A percentile compares a stretch with the other conserved stretches of the same genome.
Evolutionary conservation across 2,888 invertebrate species (phyloP).

Genomic region (Lottia gigantea): DNA sequence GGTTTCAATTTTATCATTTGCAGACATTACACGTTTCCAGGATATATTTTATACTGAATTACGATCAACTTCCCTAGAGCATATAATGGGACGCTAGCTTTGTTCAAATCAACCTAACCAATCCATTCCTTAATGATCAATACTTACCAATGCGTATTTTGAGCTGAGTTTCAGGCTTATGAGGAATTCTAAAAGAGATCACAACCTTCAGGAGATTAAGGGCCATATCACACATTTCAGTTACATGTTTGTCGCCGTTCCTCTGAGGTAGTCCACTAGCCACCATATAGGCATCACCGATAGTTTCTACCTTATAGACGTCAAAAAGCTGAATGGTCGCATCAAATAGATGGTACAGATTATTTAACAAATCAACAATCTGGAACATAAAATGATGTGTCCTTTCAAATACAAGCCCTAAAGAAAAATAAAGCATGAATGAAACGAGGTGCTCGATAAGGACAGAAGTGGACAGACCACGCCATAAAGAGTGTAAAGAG

Average conservation of each 20-base stretch:
- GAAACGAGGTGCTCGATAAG: too few relatives aligned
- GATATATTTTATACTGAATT: too few relatives aligned
- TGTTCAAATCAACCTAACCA: too few relatives aligned
- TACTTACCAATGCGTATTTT: conserved; percentile 55
- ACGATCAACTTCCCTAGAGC: too few relatives aligned
- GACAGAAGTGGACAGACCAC: too few relatives aligned
- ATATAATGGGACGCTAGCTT: too few relatives aligned
- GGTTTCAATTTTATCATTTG: background rate
- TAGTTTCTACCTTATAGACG: conserved; percentile 65
- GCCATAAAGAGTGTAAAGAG: too few relatives aligned
- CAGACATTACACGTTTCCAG: too few relatives aligned
- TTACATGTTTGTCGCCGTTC: conserved; percentile 55
- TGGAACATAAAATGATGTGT: conserved; percentile 27
- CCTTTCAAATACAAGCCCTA: too few relatives aligned
- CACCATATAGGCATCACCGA: conserved; percentile 65
- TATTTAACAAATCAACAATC: conserved; percentile 56
- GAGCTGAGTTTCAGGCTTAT: conserved; percentile 48
- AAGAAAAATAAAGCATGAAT: too few relatives aligned
- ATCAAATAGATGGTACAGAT: conserved; percentile 56
- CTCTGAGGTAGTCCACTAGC: conserved; percentile 56
- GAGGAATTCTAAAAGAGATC: conserved; percentile 54
- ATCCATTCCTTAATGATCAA: too few relatives aligned
- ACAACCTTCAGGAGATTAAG: conserved; percentile 54
- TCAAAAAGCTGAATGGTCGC: conserved; percentile 55
- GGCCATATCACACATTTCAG: conserved; percentile 56